Evolutionary conservation across 1,140 invertebrate genomes (phyloP).

Genomic region (Heliconius hermathena): DNA sequence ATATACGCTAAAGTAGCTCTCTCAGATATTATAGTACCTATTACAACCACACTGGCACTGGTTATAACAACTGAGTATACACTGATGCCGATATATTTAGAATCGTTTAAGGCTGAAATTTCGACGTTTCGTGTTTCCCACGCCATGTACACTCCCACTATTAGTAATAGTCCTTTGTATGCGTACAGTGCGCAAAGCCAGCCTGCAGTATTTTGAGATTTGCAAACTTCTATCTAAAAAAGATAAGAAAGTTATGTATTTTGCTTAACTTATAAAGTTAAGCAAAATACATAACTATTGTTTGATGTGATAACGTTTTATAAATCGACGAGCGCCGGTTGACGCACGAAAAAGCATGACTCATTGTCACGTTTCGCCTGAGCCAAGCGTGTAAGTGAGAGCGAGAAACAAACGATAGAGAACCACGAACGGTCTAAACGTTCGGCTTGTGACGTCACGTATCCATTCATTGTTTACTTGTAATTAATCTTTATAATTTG

Average conservation of each 20-base stretch:
- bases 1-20: conserved; percentile 92
- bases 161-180: conserved; percentile 93
- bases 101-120: conserved; percentile 98
- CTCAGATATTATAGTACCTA: conserved; percentile 93
- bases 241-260: background rate
- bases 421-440: no score
- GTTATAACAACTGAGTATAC: conserved; percentile 96
- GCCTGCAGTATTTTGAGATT: conserved; percentile 91
- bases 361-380: no score
- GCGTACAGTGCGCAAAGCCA: conserved; percentile 94
- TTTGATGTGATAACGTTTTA: no score
- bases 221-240: conserved; percentile 91
- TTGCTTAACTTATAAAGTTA: background rate
- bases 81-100: conserved; percentile 96
- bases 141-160: conserved; percentile 97
- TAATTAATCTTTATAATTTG: no score
- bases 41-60: conserved; percentile 91
- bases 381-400: no score
- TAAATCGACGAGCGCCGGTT: no score
- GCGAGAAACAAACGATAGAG: no score
- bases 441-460: no score
- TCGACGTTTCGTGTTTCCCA: conserved; percentile 99
- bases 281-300: no score
- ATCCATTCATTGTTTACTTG: no score
- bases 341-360: no score